Base-by-base conservation (phyloP, 2,113 vertebrate species). In the Archocentrus centrarchus region DNA sequence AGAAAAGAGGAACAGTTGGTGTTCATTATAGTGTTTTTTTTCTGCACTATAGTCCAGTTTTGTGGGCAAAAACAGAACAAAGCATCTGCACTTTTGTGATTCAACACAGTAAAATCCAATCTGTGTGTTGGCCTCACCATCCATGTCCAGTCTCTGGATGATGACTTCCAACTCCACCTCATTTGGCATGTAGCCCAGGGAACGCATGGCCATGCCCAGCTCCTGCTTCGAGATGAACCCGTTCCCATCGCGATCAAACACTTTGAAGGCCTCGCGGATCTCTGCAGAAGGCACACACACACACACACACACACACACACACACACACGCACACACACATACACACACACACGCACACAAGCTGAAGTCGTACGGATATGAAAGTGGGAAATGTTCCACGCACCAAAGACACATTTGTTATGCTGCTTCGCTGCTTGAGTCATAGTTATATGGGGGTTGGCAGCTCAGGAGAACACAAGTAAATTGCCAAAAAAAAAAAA, bases 191-290 rank as follows among this genome's bases (percentile, higher is more conserved):
- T 99, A 99, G 32, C 98, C 98, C 91, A 99, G 93, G 4, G 98
- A 99, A 53, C 98, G 96, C 98, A 99, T 99, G 92, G 98, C 97
- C 1, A 97, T 98, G 66, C 97, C 98, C 94, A 99, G 96, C 93
- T 99, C 98, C 94, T 99, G 98, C 95, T 99, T 99, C 59, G 98
- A 99, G 95, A 99, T 99, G 96, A 98, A 98, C n/a, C 97, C 98
- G 0, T 99, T 99, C 79, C 98, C 98, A 22, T 99, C 98, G 0
- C 97, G 96, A 92, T 98, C 98, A 20, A 99, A 99, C 83, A 99
- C 97, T 93, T 98, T 98, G 94, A 99, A 98, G 88, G 97, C 97
- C 93, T 99, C 97, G 0, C 98, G 97, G 93, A 98, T 99, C 92
- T 99, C 98, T 99, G 96, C 0, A 37, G 63, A 83, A 50, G 53